Conservation (phyloP, 2,113 vertebrate species). For the Rafetus swinhoei region DNA sequence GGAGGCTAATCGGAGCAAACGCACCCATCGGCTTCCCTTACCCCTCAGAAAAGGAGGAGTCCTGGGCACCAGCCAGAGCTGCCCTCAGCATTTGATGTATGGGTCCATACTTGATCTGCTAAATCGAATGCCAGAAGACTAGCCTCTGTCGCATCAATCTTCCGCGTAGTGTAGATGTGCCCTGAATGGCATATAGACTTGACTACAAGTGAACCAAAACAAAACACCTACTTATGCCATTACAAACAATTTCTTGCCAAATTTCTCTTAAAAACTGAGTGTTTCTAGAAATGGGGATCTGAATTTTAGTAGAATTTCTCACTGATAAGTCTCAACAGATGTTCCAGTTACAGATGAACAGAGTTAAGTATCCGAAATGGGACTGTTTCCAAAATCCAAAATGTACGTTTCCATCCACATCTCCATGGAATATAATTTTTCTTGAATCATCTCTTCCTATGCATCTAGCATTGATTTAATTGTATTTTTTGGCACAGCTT, state of each 20-base stretch:
- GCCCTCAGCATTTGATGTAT: too few species aligned
- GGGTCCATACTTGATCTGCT: too few species aligned
- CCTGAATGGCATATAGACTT: not conserved
- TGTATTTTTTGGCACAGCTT: constrained; percentile 53
- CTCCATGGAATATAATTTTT: constrained; percentile 23
- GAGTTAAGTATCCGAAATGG: constrained; percentile 28
- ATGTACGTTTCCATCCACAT: constrained; percentile 52
- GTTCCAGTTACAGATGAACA: not conserved
- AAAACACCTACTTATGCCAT: not conserved
- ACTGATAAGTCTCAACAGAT: not conserved
- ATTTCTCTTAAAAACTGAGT: not conserved
- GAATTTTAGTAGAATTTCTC: not conserved
- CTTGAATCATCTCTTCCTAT: constrained; percentile 53
- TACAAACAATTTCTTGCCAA: not conserved
- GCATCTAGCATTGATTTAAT: constrained; percentile 39
- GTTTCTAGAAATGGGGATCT: constrained; percentile 10
- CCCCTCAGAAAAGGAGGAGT: too few species aligned
- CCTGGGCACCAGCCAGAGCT: too few species aligned
- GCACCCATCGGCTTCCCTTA: too few species aligned
- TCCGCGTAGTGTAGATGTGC: too few species aligned
- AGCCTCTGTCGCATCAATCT: too few species aligned
- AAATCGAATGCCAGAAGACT: too few species aligned
- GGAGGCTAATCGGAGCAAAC: too few species aligned
- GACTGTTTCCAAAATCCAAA: constrained; percentile 52
- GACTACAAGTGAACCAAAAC: not conserved